These are phyloP conservation scores for Drosophila pectinifera DNA, from an alignment of 1,140 invertebrate species.

Conservation along the genomic window DNA sequence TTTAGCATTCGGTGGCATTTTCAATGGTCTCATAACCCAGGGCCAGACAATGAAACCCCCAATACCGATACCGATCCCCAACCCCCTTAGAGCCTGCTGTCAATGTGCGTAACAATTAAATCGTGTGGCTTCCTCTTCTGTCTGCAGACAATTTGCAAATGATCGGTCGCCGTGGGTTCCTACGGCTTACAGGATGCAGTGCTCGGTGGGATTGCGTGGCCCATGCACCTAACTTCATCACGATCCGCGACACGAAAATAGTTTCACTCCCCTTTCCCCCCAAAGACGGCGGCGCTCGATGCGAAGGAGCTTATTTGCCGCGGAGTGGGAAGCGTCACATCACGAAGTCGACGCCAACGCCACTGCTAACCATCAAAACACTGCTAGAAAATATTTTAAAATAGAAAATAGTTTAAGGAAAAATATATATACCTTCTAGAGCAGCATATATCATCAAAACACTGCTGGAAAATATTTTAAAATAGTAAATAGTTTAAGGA, in stretches of 20 bases:
- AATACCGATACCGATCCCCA: background rate
- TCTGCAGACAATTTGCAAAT: slow-evolving; percentile 67
- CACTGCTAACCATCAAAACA: slow-evolving; percentile 20
- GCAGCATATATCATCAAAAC: background rate
- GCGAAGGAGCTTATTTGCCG: slow-evolving; percentile 40
- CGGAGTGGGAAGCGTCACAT: slow-evolving; percentile 77
- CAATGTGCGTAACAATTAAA: slow-evolving; percentile 84
- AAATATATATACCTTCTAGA: accelerated
- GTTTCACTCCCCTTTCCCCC: slow-evolving; percentile 56
- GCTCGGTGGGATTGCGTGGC: slow-evolving; percentile 63
- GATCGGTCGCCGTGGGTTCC: slow-evolving; percentile 29
- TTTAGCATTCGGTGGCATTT: slow-evolving; percentile 53
- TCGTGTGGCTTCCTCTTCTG: slow-evolving; percentile 75
- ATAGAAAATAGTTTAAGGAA: background rate
- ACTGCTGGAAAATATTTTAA: background rate
- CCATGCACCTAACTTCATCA: slow-evolving; percentile 79
- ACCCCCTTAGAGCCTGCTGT: slow-evolving; percentile 40
- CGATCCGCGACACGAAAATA: slow-evolving; percentile 82
- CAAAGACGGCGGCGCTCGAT: slow-evolving; percentile 32
- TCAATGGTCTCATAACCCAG: slow-evolving; percentile 51
- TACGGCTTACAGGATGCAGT: slow-evolving; percentile 53
- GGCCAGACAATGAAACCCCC: slow-evolving; percentile 39
- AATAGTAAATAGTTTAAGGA: background rate
- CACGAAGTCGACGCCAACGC: slow-evolving; percentile 78
- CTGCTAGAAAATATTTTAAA: background rate